Base-by-base conservation (phyloP, 2,888 invertebrate species). In the Nymphalis c-album region DNA sequence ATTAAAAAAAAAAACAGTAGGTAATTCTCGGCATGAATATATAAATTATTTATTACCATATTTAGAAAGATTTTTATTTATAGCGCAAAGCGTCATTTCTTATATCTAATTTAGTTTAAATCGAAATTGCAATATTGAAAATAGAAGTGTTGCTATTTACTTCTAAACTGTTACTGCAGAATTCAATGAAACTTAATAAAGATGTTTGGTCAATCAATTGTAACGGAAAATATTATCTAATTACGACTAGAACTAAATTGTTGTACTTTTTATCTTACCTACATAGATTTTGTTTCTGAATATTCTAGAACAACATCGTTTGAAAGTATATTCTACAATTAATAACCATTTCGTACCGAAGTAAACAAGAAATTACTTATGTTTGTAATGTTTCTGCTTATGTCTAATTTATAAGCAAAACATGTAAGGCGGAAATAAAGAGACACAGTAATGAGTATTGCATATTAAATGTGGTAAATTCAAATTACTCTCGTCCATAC, bases 181-280 rank as follows among this genome's bases (percentile, higher is more conserved):
- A 73, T 63, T 66, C 68, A 73, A 75, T 67, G 75, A 74, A 73
- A 72, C 71, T 64, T 75, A 73, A 77, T 76, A 77, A 69, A 70
- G 75, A 70, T 67, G 62, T 72, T 73, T 71, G 68, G 68, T 73
- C 67, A 71, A 66, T 73, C 67, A 71, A 66, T 72, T 73, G 76
- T 73, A 72, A 75, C 72, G 62, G 53, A 74, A 76, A 78, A 80
- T 78, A 75, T 70, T 40, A 50, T 71, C 1, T 18, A 40, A 40
- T 40, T 40, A 13, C 40, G 10, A 4, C 13, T 13, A 13, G 4
- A 40, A 40, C 2, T 13, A 13, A 40, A 4, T 13, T 40, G 4
- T 10, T 13, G 10, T 13, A 2, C 2, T 13, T 40, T 13, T 13
- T 40, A 40, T 13, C 40, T 13, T 40, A 31, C 26, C 6, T 31